phyloP scores from a whole-genome alignment of 2,797 vertebrate species.

The Tiaroga cobitis region DNA sequence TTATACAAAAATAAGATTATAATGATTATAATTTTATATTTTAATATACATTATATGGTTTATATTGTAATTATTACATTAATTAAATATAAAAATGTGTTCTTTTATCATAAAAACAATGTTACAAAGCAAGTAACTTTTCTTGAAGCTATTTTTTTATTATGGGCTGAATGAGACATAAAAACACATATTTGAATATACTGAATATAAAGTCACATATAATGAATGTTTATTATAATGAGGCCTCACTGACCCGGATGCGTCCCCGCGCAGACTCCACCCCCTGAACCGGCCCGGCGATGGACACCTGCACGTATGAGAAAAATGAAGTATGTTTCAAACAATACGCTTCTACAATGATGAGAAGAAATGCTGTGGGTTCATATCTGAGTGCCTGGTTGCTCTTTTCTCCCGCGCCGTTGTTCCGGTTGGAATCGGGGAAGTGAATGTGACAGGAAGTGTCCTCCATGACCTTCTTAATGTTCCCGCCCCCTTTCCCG shows the following conservation, averaged over 20 bases:
- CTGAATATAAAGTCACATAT: background rate
- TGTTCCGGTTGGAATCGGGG: conserved; percentile 84
- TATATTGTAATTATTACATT: background rate
- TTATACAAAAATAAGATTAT: too few species aligned
- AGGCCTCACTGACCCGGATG: conserved; percentile 77
- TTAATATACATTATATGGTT: background rate
- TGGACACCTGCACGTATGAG: conserved; percentile 75
- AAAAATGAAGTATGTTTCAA: background rate
- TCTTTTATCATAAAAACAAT: background rate
- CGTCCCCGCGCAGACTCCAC: conserved; percentile 80
- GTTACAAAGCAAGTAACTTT: background rate
- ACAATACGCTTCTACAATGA: background rate
- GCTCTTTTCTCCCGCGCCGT: conserved; percentile 78
- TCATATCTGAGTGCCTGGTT: conserved; percentile 75
- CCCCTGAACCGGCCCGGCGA: conserved; percentile 79
- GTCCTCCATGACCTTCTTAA: conserved; percentile 85
- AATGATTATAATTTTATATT: background rate
- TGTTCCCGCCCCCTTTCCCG: conserved; percentile 84
- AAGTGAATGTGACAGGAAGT: conserved; percentile 85
- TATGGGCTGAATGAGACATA: background rate
- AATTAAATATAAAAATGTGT: background rate
- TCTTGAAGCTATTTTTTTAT: background rate
- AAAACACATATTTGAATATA: background rate
- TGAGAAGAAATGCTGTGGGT: background rate
- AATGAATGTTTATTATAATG: background rate